phyloP scores from a whole-genome alignment of 2,888 invertebrate species.

The Plebejus anna region DNA sequence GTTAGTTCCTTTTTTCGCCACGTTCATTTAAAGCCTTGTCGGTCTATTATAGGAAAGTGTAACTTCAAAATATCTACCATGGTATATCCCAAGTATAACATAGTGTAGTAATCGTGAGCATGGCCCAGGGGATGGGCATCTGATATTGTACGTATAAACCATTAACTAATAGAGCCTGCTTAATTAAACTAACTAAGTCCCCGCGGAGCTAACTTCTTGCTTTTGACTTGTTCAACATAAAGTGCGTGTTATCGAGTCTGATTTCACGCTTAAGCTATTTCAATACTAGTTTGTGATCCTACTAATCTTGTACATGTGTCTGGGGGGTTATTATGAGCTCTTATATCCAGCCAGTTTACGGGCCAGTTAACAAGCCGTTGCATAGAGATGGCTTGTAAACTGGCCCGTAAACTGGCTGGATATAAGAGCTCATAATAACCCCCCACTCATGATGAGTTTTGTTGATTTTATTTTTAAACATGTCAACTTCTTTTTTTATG shows the following conservation, averaged over 20 bases:
- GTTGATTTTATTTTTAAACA: no score
- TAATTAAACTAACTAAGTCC: slow-evolving; percentile 42
- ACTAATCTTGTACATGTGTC: no score
- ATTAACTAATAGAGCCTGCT: slow-evolving; percentile 44
- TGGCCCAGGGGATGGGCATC: slow-evolving; percentile 49
- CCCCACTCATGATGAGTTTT: no score
- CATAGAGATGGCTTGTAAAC: no score
- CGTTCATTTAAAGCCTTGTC: no score
- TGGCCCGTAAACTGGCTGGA: no score
- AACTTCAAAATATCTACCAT: neutral
- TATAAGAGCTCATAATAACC: no score
- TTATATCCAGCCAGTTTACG: no score
- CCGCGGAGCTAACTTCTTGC: slow-evolving; percentile 34
- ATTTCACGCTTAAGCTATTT: neutral
- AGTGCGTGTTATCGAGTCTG: neutral
- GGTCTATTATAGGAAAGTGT: neutral
- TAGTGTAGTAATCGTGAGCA: slow-evolving; percentile 51
- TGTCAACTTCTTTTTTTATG: no score
- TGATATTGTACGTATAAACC: slow-evolving; percentile 39
- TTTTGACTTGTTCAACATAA: slow-evolving; percentile 21
- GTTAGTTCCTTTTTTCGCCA: no score
- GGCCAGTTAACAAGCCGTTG: no score
- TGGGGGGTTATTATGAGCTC: no score
- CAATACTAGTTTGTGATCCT: neutral
- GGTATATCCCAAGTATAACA: slow-evolving; percentile 24